Base-by-base conservation (phyloP, 1,140 invertebrate species). In the Microplitis demolitor region DNA sequence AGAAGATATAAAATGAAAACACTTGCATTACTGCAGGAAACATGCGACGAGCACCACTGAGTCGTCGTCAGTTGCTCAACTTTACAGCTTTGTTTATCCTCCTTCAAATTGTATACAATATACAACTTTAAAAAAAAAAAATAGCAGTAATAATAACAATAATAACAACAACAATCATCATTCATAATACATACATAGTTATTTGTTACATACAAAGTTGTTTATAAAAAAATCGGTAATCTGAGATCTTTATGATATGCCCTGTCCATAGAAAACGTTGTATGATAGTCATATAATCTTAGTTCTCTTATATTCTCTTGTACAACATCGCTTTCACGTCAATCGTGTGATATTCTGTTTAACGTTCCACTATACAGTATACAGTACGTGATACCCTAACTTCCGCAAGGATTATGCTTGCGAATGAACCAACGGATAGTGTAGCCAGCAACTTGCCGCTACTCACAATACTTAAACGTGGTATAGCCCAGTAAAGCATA, bases 361-460 rank as follows among this genome's bases (percentile, higher is more conserved):
- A 75, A 66, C 74, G 71, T 70, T 61, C 66, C 39, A 37, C 39
- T 56, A 24, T 24, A 24, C 24, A 24, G 24, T 24, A 24, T 24
- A 24, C 24, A 24, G 58, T 75, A 75, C 74, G 74, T 75, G 74
- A 75, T 60, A 50, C 54, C 71, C 72, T 71, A 72, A 64, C 61
- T 69, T 58, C 34, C 72, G 45, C 56, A 56, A 60, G 69, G 71
- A 75, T 75, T 75, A 75, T 69, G 60, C 8, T 45, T 45, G 39
- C 8, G 5, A 45, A 45, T 45, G 39, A 45, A 45, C 6, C 39
- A 9, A 45, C 39, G 11, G 0, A 45, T 45, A 45, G 39, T 45
- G 39, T 45, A 45, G 11, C 39, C 39, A 45, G 39, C 39, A 9
- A 11, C 6, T 8, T 45, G 39, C 6, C 11, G 39, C 50, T 50